Base-by-base conservation (phyloP, 2,797 vertebrate species). In the Orestias chungarensis region DNA sequence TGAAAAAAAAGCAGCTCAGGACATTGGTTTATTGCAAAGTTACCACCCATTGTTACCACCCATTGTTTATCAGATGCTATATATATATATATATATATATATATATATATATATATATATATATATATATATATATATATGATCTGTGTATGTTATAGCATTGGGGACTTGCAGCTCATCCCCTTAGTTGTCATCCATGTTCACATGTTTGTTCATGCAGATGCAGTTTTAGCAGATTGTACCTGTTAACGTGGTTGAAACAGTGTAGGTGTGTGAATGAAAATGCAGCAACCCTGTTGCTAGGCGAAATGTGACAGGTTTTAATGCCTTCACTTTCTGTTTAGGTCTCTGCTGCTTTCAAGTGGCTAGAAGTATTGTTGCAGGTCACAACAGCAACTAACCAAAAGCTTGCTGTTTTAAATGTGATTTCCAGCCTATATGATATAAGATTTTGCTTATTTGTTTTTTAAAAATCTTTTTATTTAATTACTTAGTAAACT, bases 241-340 rank as follows among this genome's bases (percentile, higher is more conserved):
- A 67, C 85, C 88, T 87, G 86, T 85, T 82, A 83, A 82, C 80
- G 82, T 78, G 78, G 81, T 80, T 80, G 61, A 81, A 49, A 81
- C 90, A 70, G 81, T 77, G 84, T 89, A 90, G 86, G 85, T 89
- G 85, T 91, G 83, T 89, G 87, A 90, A 92, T 90, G 89, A 91
- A 90, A 82, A 87, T 77, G 81, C 82, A 88, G 83, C 74, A 83
- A 75, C 64, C 65, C 68, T 89, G 90, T 92, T 93, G 92, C 92
- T 92, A 87, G 83, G 92, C 83, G 86, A 92, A 90, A 88, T 69
- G 43, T 75, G 74, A 85, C 81, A 73, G 0, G 2, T 31, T 44
- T 65, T 35, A 25, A 71, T 59, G 43, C 66, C 42, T 27, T 15
- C 0, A 12, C 4, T 42, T 79, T 82, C 2, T 0, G 1, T 64